A percentile compares a stretch with the other conserved stretches of the same genome.
These are phyloP conservation scores for Rambutsinella grinnellia DNA, from an alignment of 2,888 invertebrate species.

Conservation along the genomic window DNA sequence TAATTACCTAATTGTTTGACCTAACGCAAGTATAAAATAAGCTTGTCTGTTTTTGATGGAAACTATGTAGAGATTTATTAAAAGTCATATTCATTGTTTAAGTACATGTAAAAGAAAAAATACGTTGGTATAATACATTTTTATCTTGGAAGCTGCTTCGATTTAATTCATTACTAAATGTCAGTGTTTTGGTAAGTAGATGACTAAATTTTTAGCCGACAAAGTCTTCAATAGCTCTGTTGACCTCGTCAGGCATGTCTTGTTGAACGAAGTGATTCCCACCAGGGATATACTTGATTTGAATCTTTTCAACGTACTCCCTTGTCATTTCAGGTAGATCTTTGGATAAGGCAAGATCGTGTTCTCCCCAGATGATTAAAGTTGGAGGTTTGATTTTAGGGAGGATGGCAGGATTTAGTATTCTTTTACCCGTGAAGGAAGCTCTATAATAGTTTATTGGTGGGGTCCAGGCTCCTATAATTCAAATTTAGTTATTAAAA, in stretches of 20 bases:
- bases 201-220: slow-evolving; percentile 50
- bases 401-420: slow-evolving; percentile 11
- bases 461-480: slow-evolving; percentile 72
- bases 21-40: no score
- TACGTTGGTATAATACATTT: not conserved
- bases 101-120: not conserved
- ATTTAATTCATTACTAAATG: not conserved
- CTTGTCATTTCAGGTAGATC: slow-evolving; percentile 68
- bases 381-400: slow-evolving; percentile 68
- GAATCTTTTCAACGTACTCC: slow-evolving; percentile 70
- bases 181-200: not conserved
- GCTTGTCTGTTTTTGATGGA: not conserved
- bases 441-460: slow-evolving; percentile 75
- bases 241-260: slow-evolving; percentile 73
- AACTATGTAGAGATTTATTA: no score
- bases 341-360: slow-evolving; percentile 68
- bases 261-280: slow-evolving; percentile 74
- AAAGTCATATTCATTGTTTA: not conserved
- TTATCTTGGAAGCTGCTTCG: no score
- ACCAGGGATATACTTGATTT: slow-evolving; percentile 70
- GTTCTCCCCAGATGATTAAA: slow-evolving; percentile 70
- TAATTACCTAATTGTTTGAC: no score
- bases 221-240: slow-evolving; percentile 72
- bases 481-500: not conserved
- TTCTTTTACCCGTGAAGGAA: slow-evolving; percentile 47